Evolutionary conservation across 2,113 vertebrate species (phyloP).

Genomic region (Oreochromis aureus): DNA sequence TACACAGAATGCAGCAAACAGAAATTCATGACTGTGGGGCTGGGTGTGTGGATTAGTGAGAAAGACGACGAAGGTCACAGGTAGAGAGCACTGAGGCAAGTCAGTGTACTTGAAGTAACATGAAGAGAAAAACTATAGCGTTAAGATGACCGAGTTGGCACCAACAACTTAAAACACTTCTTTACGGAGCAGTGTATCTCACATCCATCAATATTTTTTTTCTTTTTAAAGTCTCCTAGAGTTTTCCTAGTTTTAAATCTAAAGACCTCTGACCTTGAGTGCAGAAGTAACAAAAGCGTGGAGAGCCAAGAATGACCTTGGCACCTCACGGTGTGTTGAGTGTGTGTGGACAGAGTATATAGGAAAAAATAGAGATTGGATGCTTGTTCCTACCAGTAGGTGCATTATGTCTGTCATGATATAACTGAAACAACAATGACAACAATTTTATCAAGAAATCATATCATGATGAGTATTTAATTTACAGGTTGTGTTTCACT

Average conservation of each 20-base stretch:
- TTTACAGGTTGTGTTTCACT: background rate
- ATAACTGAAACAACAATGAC: background rate
- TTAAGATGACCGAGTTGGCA: conserved; percentile 22
- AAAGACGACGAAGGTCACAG: background rate
- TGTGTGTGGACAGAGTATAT: background rate
- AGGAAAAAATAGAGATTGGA: background rate
- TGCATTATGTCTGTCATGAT: background rate
- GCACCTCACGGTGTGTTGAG: background rate
- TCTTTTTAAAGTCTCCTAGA: background rate
- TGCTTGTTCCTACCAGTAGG: background rate
- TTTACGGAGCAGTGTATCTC: background rate
- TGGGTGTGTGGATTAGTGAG: background rate
- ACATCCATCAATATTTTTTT: background rate
- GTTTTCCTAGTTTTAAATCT: background rate
- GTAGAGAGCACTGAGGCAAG: background rate
- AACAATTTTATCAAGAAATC: background rate
- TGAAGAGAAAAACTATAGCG: conserved; percentile 5
- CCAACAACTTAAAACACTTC: background rate
- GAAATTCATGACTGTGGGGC: background rate
- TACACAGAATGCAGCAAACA: background rate
- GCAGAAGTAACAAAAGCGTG: background rate
- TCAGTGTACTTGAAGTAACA: conserved; percentile 28
- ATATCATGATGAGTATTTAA: background rate
- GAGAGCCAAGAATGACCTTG: background rate
- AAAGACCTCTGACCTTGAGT: background rate